Conservation (phyloP, 2,113 vertebrate genomes). For the Diadophis punctatus region DNA sequence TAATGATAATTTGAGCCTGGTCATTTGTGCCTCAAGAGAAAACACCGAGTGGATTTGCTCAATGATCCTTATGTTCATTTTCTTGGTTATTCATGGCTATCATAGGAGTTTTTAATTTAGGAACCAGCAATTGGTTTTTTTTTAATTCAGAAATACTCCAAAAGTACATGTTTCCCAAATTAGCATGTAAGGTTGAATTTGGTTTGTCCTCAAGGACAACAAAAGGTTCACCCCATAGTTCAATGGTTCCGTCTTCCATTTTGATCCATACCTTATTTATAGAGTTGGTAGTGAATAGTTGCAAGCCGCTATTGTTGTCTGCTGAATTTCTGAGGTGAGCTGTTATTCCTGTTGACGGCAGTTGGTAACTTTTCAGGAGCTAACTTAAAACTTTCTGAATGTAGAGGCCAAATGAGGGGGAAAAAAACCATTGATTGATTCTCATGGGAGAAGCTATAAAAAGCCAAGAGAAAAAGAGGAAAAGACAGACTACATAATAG, state of each 20-base stretch:
- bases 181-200: background rate
- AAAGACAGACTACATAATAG: background rate
- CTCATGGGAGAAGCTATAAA: background rate
- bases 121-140: background rate
- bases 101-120: background rate
- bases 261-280: background rate
- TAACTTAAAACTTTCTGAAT: background rate
- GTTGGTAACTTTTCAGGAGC: background rate
- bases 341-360: background rate
- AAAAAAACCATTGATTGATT: background rate
- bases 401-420: background rate
- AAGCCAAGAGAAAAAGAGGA: background rate
- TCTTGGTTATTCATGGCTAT: background rate
- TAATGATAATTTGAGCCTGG: background rate
- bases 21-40: background rate
- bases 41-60: background rate
- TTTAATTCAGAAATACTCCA: background rate
- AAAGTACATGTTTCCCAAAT: background rate
- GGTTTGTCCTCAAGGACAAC: background rate
- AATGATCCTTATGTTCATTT: background rate
- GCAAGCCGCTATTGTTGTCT: background rate
- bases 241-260: background rate
- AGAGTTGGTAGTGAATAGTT: background rate
- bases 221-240: background rate
- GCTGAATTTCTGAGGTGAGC: background rate